Base-by-base conservation (phyloP, 2,888 invertebrate genomes). In the Odontocerum albicorne region DNA sequence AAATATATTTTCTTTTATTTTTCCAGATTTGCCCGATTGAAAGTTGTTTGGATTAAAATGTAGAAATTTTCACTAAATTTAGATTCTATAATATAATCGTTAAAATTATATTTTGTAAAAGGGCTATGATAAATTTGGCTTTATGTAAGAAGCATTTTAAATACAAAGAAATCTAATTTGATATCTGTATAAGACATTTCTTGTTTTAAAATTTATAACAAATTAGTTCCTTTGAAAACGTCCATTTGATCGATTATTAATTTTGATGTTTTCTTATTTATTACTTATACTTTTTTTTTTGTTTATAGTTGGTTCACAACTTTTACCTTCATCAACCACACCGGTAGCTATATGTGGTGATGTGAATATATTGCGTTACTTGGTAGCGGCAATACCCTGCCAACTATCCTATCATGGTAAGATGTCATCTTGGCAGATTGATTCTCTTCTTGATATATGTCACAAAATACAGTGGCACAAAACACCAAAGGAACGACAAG, bases 311-410 rank as follows among this genome's bases (percentile, higher is more conserved):
- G 74, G 79, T 59, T 65, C 78, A 4, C 82, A 84, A 68, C 67
- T 88, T 62, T 75, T 84, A 64, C 69, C 85, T 15, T 71, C 74
- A 38, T 82, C 84, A 49, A 70, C 80, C 27, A 68, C 78, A 46
- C 77, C 79, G 44, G 71, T 77, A n/a, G 77, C 81, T 10, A 79
- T 92, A 58, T 64, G 77, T 21, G 90, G 90, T 2, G 89, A 88
- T 76, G 83, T 83, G 0, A 90, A 89, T 68, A 77, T 90, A 57
- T 71, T 89, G 45, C 75, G 90, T 63, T 90, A 86, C 67, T 68
- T 91, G 45, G 76, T 83, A 33, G 74, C 84, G 59, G 67, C 79
- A 17, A 75, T 83, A 59, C 72, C 74, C 22, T 70, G 65, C 43
- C 65, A 73, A 36, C 68, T 80, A 35, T 73, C 77, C 39, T 84